Conservation (phyloP, 1,140 invertebrate genomes). For the Brachionus koreanus region DNA sequence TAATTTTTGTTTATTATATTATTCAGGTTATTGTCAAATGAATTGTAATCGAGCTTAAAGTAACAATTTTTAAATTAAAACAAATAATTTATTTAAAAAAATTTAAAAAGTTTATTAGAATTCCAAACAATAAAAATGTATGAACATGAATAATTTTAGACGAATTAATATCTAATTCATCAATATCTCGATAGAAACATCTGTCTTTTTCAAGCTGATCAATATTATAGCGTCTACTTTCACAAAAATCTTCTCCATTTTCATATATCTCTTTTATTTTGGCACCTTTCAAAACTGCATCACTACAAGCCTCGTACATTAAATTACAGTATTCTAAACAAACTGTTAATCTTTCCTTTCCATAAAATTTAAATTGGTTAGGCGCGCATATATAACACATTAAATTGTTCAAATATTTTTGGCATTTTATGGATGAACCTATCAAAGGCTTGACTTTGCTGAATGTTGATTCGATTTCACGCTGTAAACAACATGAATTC, state of each 20-base stretch:
- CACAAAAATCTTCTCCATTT: constrained; percentile 54
- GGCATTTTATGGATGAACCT: constrained; percentile 54
- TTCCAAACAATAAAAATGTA: background rate
- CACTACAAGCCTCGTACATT: constrained; percentile 51
- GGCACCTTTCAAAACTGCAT: constrained; percentile 52
- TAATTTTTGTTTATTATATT: no score
- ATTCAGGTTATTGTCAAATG: no score
- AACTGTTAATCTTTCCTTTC: constrained; percentile 53
- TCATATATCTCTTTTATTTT: constrained; percentile 53
- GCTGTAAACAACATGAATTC: constrained; percentile 57
- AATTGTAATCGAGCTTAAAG: no score
- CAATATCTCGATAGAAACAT: constrained; percentile 49
- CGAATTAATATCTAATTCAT: background rate
- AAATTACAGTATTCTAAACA: constrained; percentile 56
- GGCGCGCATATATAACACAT: constrained; percentile 60
- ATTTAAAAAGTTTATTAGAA: background rate
- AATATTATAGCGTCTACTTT: constrained; percentile 53
- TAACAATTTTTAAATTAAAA: no score
- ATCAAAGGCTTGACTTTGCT: constrained; percentile 54
- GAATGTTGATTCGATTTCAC: constrained; percentile 57
- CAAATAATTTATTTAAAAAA: background rate
- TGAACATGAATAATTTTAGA: background rate
- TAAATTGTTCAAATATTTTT: constrained; percentile 56
- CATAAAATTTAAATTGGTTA: constrained; percentile 55
- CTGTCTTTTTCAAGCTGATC: constrained; percentile 47